Evolutionary conservation across 2,888 invertebrate species (phyloP).

Genomic region (Coelinius sp.): DNA sequence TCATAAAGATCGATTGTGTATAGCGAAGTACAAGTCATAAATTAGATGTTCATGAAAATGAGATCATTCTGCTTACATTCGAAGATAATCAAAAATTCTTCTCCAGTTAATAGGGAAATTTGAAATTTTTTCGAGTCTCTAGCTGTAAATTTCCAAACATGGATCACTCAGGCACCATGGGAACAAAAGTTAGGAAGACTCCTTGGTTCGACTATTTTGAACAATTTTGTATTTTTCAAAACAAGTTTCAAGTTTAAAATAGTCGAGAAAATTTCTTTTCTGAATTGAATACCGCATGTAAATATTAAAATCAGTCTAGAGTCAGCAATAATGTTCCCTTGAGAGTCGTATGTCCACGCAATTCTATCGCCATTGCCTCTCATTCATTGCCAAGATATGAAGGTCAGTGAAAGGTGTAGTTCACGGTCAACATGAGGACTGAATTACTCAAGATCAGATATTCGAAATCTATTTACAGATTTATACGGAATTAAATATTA

Average conservation of each 20-base stretch:
- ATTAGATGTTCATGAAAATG: no score
- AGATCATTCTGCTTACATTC: no score
- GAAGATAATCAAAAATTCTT: no score
- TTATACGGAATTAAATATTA: neutral
- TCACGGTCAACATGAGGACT: neutral
- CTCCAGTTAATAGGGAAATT: no score
- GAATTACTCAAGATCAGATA: neutral
- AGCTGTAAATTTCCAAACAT: no score
- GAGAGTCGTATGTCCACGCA: neutral
- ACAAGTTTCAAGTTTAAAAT: neutral
- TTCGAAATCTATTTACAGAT: neutral
- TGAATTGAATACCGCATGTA: neutral
- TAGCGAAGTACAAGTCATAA: no score
- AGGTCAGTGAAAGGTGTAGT: conserved; percentile 7
- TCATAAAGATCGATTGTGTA: no score
- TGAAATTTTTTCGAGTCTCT: no score
- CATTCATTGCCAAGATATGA: conserved; percentile 1
- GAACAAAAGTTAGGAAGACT: neutral
- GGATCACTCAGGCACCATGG: neutral
- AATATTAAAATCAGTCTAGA: neutral
- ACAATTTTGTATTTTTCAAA: neutral
- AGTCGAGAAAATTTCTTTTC: neutral
- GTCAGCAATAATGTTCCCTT: neutral
- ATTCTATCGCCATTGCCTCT: neutral
- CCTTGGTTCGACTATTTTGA: neutral